Evolutionary conservation across 2,888 invertebrate genomes (phyloP).

Genomic region (Cryptops parisi): DNA sequence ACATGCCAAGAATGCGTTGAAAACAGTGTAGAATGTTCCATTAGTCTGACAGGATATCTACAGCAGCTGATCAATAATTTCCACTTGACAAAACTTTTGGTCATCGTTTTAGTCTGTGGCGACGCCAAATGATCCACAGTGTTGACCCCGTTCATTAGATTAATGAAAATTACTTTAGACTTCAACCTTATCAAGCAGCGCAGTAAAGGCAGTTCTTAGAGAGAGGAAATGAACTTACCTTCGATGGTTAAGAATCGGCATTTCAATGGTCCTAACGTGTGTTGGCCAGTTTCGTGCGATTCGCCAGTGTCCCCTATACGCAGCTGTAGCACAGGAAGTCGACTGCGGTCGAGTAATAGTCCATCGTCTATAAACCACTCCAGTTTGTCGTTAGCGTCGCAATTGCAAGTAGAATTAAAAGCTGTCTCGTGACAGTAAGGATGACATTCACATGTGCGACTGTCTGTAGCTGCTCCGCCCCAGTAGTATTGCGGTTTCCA

Average conservation of each 20-base stretch:
- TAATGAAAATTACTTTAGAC: too few relatives aligned
- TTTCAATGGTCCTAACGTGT: conserved; percentile 22
- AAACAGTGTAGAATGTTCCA: too few relatives aligned
- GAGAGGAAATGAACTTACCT: conserved; percentile 20
- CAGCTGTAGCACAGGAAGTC: conserved; percentile 23
- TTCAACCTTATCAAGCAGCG: too few relatives aligned
- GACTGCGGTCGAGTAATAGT: conserved; percentile 20
- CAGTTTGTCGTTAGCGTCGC: conserved; percentile 23
- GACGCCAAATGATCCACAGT: too few relatives aligned
- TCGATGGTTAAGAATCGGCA: conserved; percentile 20
- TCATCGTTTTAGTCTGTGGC: too few relatives aligned
- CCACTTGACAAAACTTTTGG: too few relatives aligned
- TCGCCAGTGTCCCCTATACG: conserved; percentile 24
- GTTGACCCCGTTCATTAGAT: too few relatives aligned
- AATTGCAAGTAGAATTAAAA: conserved; percentile 24
- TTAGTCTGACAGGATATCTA: too few relatives aligned
- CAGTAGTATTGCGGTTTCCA: conserved; percentile 23
- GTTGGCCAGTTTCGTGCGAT: conserved; percentile 22
- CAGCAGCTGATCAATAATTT: too few relatives aligned
- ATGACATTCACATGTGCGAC: conserved; percentile 23
- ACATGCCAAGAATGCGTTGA: too few relatives aligned
- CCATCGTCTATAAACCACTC: conserved; percentile 23
- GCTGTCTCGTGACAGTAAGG: conserved; percentile 22
- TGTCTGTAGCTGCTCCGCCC: conserved; percentile 25
- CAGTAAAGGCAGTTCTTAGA: too few relatives aligned